Conservation (phyloP, 1,140 invertebrate species). For the Diorhabda elongata region DNA sequence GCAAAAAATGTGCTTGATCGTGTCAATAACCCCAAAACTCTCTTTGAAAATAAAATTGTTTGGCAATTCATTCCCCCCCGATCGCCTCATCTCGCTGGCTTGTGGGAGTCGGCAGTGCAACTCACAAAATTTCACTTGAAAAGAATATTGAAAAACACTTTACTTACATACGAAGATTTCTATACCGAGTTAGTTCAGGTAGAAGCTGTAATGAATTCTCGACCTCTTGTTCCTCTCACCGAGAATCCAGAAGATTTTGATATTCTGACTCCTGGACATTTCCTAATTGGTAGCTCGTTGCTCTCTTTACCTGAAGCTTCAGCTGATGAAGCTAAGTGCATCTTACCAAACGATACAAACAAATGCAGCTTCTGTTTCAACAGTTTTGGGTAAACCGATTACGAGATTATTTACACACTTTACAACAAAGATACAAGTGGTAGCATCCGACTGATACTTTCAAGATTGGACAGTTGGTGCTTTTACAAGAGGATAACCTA, state of each 20-base stretch:
- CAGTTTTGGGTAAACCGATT: too few species aligned
- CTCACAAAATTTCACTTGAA: slow-evolving; percentile 8
- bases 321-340: too few species aligned
- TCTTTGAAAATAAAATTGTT: background rate
- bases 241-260: background rate
- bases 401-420: too few species aligned
- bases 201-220: slow-evolving; percentile 6
- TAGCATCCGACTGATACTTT: too few species aligned
- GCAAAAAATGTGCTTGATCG: background rate
- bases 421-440: too few species aligned
- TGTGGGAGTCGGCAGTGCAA: slow-evolving; percentile 3
- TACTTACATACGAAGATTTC: slow-evolving; percentile 8
- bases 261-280: background rate
- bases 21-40: background rate
- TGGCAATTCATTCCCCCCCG: slow-evolving; percentile 11
- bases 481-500: too few species aligned
- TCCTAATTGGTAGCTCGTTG: slow-evolving; percentile 3
- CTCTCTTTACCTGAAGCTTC: background rate
- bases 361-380: too few species aligned
- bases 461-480: too few species aligned
- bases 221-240: background rate
- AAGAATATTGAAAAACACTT: background rate
- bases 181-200: slow-evolving; percentile 10
- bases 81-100: slow-evolving; percentile 3
- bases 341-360: too few species aligned